Base-by-base conservation (phyloP, 2,113 vertebrate genomes). In the Nibea coibor region DNA sequence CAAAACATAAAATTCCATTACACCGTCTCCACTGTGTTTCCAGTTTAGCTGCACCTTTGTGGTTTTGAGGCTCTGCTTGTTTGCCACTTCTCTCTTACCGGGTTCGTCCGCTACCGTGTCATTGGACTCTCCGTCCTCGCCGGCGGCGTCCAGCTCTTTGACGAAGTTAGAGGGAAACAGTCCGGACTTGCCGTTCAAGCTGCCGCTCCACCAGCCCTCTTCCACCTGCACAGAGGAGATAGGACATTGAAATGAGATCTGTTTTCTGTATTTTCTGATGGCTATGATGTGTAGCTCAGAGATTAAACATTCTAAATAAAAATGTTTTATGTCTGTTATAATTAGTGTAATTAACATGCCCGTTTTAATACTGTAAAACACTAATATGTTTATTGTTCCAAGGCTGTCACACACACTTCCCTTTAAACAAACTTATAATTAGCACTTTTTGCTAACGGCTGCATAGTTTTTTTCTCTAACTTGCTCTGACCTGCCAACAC, bases 131-230 rank as follows among this genome's bases (percentile, higher is more conserved):
- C 80, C 92, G 14, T 98, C 96, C 53, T 98, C 97, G 80, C 96
- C 96, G 0, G 56, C 28, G 5, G 78, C 10, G 2, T 98, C 97
- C 61, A 97, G 19, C 86, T 99, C 97, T 94, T 97, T 98, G 72
- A 99, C 97, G 67, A 98, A 99, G 92, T 99, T 99, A 35, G 97
- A 99, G 26, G 97, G 97, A 76, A 99, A 99, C 19, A 99, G 86
- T 17, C 97, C 98, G 16, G 90, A 85, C 80, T 96, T 98, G 69
- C 95, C 95, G 77, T 96, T 96, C 26, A 95, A 62, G 7, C 19
- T 93, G 85, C 98, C 98, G 62, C 78, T 98, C 97, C 98, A 98
- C 98, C 98, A 99, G 70, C 98, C 98, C 83, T 99, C 98, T 86
- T 99, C 98, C n/a, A 98, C 96, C 98, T 99, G 78, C 16, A 76